Percentiles rank a stretch among this genome's conserved stretches.
Conservation (phyloP, 2,888 invertebrate genomes). For the Papilio elwesi region DNA sequence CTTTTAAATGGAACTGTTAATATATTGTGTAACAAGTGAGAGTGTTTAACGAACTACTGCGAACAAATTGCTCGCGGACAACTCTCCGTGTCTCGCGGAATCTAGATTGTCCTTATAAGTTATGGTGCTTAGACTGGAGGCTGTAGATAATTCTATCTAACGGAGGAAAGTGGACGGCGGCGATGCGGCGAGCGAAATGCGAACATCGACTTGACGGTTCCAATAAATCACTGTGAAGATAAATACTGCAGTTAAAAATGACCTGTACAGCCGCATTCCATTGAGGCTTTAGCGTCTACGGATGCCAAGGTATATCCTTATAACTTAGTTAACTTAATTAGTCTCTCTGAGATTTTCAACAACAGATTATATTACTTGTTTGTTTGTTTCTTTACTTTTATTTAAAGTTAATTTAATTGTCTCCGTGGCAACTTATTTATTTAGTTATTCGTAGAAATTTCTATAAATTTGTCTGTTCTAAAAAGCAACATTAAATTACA, state of each 20-base stretch:
- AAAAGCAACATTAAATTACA: too few species aligned
- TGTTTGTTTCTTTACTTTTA: too few species aligned
- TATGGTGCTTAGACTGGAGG: conserved; percentile 5
- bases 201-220: conserved; percentile 14
- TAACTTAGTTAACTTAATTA: too few species aligned
- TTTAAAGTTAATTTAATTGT: too few species aligned
- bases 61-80: conserved; percentile 6
- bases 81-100: conserved; percentile 6
- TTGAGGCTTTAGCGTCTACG: neutral
- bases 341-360: too few species aligned
- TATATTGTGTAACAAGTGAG: conserved; percentile 20
- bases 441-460: too few species aligned
- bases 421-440: too few species aligned
- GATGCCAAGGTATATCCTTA: too few species aligned
- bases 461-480: too few species aligned
- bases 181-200: conserved; percentile 8
- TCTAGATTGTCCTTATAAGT: conserved; percentile 35
- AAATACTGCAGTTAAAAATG: conserved; percentile 32
- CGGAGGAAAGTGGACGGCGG: conserved; percentile 13
- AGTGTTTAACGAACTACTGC: conserved; percentile 14
- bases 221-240: conserved; percentile 37
- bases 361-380: too few species aligned
- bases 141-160: conserved; percentile 26
- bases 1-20: neutral
- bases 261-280: conserved; percentile 21